Percentiles rank a stretch among this genome's conserved stretches.
These are phyloP conservation scores for Callipepla californica DNA, from an alignment of 2,113 vertebrate genomes.

Conservation along the genomic window DNA sequence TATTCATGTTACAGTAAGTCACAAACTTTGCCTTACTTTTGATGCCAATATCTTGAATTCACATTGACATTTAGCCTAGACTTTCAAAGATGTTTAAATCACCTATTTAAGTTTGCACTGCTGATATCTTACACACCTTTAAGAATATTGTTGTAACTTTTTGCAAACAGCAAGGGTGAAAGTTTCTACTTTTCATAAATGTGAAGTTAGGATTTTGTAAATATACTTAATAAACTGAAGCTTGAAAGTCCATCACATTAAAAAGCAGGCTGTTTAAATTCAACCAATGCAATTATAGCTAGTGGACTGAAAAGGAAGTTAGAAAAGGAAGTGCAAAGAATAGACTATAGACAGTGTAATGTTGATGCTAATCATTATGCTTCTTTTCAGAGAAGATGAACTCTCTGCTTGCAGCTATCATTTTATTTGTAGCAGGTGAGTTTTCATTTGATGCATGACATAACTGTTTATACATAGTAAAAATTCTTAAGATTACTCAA, in stretches of 20 bases:
- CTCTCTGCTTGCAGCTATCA: constrained; percentile 27
- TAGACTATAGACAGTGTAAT: background rate
- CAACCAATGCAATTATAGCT: background rate
- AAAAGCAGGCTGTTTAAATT: background rate
- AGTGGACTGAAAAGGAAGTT: constrained; percentile 30
- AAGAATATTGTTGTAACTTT: background rate
- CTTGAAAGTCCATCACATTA: background rate
- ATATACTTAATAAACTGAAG: background rate
- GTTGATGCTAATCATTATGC: constrained; percentile 35
- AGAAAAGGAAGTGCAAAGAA: constrained; percentile 48
- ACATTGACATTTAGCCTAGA: background rate
- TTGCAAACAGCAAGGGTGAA: background rate
- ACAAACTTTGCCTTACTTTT: background rate
- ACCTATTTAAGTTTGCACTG: background rate
- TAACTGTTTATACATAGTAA: accelerated
- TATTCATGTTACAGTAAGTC: background rate
- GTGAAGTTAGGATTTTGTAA: background rate
- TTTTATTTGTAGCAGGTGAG: constrained; percentile 56
- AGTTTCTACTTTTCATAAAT: background rate
- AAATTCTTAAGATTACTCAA: background rate
- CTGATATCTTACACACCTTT: accelerated
- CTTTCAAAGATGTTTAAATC: background rate
- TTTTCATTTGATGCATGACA: background rate
- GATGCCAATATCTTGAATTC: background rate
- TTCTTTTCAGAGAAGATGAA: constrained; percentile 52